Percentiles rank a stretch among this genome's conserved stretches.
Conservation (phyloP, 2,113 vertebrate species). For the Todiramphus saurophagus region DNA sequence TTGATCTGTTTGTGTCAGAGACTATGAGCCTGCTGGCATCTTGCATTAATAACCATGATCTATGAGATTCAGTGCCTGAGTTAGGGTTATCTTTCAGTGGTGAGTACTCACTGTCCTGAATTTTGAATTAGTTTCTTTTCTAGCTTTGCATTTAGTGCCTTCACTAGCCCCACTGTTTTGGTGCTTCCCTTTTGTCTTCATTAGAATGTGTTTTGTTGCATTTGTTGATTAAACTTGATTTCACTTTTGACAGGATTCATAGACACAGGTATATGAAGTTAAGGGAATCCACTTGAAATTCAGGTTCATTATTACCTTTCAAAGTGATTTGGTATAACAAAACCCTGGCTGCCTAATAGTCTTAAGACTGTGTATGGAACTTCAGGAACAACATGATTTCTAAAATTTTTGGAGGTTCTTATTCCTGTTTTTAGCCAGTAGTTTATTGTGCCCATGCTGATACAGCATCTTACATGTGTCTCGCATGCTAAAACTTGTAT, state of each 20-base stretch:
- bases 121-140: neutral
- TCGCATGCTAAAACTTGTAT: neutral
- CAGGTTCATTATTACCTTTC: neutral
- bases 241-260: neutral
- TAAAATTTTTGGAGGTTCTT: neutral
- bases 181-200: neutral
- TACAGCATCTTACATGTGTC: accelerated
- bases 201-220: neutral
- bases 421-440: neutral
- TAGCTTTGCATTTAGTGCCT: neutral
- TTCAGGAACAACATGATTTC: neutral
- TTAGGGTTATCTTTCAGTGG: neutral
- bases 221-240: neutral
- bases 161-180: neutral
- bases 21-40: neutral
- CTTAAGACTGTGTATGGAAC: neutral
- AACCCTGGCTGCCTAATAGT: neutral
- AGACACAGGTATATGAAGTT: neutral
- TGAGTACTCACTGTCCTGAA: neutral
- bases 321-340: neutral
- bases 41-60: neutral
- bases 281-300: neutral
- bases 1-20: neutral
- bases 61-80: neutral
- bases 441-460: neutral